These are phyloP conservation scores for Bactericera cockerelli DNA, from an alignment of 1,140 invertebrate species.

Conservation along the genomic window DNA sequence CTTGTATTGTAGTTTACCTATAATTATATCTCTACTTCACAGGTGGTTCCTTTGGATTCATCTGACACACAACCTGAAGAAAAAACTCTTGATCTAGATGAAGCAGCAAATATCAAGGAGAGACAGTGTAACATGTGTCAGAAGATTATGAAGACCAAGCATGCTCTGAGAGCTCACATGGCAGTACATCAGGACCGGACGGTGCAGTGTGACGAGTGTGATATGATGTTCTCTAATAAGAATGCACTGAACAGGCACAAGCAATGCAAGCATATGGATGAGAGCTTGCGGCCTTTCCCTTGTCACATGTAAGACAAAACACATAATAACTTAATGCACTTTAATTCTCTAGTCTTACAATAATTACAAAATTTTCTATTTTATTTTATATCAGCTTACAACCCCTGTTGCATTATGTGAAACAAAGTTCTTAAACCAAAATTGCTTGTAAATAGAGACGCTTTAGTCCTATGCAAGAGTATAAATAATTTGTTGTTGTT, in stretches of 20 bases:
- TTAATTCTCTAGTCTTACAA: too few species aligned
- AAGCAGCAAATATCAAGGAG: background rate
- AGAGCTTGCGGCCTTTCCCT: background rate
- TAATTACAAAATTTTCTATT: too few species aligned
- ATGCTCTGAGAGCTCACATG: background rate
- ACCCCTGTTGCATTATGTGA: too few species aligned
- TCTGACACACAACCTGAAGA: background rate
- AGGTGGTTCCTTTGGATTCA: background rate
- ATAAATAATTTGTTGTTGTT: too few species aligned
- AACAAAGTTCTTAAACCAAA: too few species aligned
- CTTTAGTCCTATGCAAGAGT: too few species aligned
- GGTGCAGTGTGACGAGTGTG: background rate
- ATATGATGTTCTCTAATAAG: background rate
- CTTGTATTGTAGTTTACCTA: too few species aligned
- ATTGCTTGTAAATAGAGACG: too few species aligned
- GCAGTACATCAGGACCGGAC: background rate
- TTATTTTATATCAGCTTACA: too few species aligned
- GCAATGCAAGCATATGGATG: conserved; percentile 5
- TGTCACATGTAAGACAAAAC: too few species aligned
- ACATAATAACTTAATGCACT: too few species aligned
- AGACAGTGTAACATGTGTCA: background rate
- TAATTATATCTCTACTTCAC: too few species aligned
- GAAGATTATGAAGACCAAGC: background rate
- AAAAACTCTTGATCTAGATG: background rate
- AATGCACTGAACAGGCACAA: background rate